phyloP scores from a whole-genome alignment of 2,888 invertebrate genomes.

The Scelioninae gen. 2 region DNA sequence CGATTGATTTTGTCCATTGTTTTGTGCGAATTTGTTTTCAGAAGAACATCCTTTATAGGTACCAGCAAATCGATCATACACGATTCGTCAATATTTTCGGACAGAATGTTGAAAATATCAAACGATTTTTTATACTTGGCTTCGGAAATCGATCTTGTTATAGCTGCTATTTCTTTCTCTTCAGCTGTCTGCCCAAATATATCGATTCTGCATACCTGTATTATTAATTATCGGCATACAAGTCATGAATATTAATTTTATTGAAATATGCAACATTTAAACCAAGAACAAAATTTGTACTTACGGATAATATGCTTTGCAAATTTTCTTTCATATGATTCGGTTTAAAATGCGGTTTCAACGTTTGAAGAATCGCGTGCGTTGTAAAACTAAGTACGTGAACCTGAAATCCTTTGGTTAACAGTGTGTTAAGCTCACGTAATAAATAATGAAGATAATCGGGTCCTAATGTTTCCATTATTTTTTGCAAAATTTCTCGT shows the following conservation, averaged over 20 bases:
- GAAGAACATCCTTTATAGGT: slow-evolving; percentile 88
- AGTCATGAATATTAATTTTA: too few species aligned
- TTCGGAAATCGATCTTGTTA: slow-evolving; percentile 87
- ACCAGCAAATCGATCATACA: slow-evolving; percentile 85
- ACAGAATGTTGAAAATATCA: slow-evolving; percentile 88
- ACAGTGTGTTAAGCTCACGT: slow-evolving; percentile 85
- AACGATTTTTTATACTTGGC: slow-evolving; percentile 91
- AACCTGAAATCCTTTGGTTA: slow-evolving; percentile 93
- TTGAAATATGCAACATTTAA: too few species aligned
- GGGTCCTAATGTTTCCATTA: slow-evolving; percentile 90
- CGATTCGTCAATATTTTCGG: slow-evolving; percentile 86
- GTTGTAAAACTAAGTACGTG: slow-evolving; percentile 94
- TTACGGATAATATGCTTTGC: slow-evolving; percentile 84
- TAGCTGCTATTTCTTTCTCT: slow-evolving; percentile 93
- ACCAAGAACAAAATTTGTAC: slow-evolving; percentile 59
- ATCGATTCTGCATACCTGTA: slow-evolving; percentile 87
- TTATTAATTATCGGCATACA: too few species aligned
- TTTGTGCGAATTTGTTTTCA: slow-evolving; percentile 87
- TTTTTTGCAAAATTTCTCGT: slow-evolving; percentile 93
- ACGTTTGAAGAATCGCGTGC: slow-evolving; percentile 86
- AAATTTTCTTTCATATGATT: slow-evolving; percentile 89
- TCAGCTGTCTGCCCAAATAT: slow-evolving; percentile 91
- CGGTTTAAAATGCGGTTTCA: slow-evolving; percentile 83
- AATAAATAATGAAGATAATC: slow-evolving; percentile 86
- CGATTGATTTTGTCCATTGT: slow-evolving; percentile 87